Evolutionary conservation across 2,888 invertebrate genomes (phyloP).

Genomic region (Leptopilina syphax): DNA sequence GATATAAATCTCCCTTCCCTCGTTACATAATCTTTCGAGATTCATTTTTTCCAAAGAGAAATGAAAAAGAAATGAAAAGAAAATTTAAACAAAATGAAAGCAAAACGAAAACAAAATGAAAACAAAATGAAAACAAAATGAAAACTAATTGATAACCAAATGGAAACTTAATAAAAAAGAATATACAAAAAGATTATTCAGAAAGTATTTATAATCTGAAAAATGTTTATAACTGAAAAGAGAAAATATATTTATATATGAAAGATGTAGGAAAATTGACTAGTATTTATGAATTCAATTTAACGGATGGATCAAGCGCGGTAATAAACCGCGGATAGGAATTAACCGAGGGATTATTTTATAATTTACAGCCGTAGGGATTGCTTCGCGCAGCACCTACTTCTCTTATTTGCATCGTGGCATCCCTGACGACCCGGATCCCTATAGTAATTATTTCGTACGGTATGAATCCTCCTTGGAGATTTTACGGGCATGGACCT

Average conservation of each 20-base stretch:
- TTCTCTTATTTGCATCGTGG: slow-evolving; percentile 66
- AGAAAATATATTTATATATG: not conserved
- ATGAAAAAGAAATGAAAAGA: not conserved
- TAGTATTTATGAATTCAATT: slow-evolving; percentile 69
- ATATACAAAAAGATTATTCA: too few species aligned
- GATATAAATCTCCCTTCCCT: slow-evolving; percentile 13
- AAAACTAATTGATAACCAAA: too few species aligned
- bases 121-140: too few species aligned
- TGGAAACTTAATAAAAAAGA: too few species aligned
- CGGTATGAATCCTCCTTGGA: slow-evolving; percentile 60
- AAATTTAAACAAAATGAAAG: too few species aligned
- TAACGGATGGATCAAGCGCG: slow-evolving; percentile 66
- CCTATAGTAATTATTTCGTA: slow-evolving; percentile 65
- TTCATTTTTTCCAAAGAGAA: not conserved
- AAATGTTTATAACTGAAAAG: not conserved
- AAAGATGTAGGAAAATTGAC: slow-evolving; percentile 49
- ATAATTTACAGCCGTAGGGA: slow-evolving; percentile 70
- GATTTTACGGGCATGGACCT: slow-evolving; percentile 49
- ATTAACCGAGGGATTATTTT: slow-evolving; percentile 73
- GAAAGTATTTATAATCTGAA: too few species aligned
- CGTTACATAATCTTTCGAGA: slow-evolving; percentile 12
- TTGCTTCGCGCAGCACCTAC: slow-evolving; percentile 60
- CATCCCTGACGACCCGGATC: slow-evolving; percentile 60
- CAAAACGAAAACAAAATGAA: too few species aligned
- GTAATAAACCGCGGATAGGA: slow-evolving; percentile 70